Evolutionary conservation across 2,888 invertebrate genomes (phyloP).

Genomic region (Entomobrya multifasciata): DNA sequence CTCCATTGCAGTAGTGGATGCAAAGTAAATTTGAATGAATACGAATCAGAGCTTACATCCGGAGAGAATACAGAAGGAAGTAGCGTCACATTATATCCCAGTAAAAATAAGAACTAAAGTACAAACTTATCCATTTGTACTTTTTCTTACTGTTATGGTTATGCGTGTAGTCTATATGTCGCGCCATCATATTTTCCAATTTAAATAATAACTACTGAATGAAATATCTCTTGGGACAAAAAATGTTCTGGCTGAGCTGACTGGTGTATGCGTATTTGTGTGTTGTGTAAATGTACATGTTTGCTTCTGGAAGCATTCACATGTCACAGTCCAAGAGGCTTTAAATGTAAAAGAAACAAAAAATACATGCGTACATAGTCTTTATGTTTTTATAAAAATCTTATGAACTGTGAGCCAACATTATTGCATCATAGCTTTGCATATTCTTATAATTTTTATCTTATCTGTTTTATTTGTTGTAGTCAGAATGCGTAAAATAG

Average conservation of each 20-base stretch:
- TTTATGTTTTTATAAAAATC: too few relatives aligned
- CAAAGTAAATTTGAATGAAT: conserved; percentile 59
- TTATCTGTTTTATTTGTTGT: too few relatives aligned
- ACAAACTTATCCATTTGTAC: conserved; percentile 10
- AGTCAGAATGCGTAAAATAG: too few relatives aligned
- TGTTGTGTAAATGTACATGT: neutral
- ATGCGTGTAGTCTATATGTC: conserved; percentile 35
- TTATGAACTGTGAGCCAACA: too few relatives aligned
- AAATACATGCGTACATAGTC: too few relatives aligned
- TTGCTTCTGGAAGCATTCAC: conserved; percentile 3
- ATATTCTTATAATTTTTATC: too few relatives aligned
- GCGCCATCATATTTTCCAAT: conserved; percentile 73
- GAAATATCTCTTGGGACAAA: conserved; percentile 67
- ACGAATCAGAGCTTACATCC: conserved; percentile 69
- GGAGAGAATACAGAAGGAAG: conserved; percentile 60
- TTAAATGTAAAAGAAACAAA: conserved; percentile 52
- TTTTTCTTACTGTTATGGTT: neutral
- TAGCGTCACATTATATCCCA: conserved; percentile 56
- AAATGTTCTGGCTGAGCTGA: conserved; percentile 59
- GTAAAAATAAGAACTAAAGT: conserved; percentile 28
- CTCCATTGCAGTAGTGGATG: conserved; percentile 45
- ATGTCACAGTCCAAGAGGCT: conserved; percentile 41
- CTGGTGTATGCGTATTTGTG: neutral
- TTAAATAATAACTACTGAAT: conserved; percentile 73
- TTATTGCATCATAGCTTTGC: too few relatives aligned